A percentile compares a stretch with the other conserved stretches of the same genome.
These are phyloP conservation scores for Bombus breviceps DNA, from an alignment of 1,140 invertebrate genomes.

Conservation along the genomic window DNA sequence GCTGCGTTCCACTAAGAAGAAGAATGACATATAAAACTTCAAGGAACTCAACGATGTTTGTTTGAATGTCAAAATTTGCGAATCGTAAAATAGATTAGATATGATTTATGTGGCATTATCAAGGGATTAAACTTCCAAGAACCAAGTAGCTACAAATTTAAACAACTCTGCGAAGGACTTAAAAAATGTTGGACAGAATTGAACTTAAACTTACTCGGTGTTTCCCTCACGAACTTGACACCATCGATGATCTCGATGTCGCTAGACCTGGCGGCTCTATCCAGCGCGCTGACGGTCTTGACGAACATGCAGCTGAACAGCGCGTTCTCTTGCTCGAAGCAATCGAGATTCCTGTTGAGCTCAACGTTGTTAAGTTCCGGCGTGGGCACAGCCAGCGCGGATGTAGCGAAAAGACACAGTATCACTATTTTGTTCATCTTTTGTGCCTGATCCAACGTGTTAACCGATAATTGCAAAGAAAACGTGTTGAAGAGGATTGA, in stretches of 20 bases:
- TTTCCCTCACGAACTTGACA: conserved; percentile 83
- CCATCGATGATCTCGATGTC: conserved; percentile 84
- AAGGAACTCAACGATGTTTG: not conserved
- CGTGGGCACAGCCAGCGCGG: conserved; percentile 71
- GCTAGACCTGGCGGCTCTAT: conserved; percentile 84
- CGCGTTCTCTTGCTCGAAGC: conserved; percentile 79
- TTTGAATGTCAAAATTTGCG: not conserved
- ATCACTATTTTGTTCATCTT: conserved; percentile 76
- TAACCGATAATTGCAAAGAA: not conserved
- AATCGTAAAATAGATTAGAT: not conserved
- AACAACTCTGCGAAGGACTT: not conserved
- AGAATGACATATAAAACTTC: not conserved
- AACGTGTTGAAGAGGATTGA: not conserved
- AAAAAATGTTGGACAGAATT: not conserved
- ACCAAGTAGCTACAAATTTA: not conserved
- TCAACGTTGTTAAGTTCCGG: conserved; percentile 36
- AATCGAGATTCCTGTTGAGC: conserved; percentile 68
- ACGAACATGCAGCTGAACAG: conserved; percentile 84
- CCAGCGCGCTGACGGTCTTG: conserved; percentile 83
- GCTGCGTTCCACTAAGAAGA: conserved; percentile 77
- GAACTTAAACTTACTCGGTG: conserved; percentile 73
- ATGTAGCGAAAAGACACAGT: conserved; percentile 72
- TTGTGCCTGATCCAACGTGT: not conserved
- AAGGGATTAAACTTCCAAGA: not conserved
- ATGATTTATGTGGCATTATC: not conserved